A percentile compares a stretch with the other conserved stretches of the same genome.
Conservation (phyloP, 1,140 invertebrate species). For the Diabrotica undecimpunctata region DNA sequence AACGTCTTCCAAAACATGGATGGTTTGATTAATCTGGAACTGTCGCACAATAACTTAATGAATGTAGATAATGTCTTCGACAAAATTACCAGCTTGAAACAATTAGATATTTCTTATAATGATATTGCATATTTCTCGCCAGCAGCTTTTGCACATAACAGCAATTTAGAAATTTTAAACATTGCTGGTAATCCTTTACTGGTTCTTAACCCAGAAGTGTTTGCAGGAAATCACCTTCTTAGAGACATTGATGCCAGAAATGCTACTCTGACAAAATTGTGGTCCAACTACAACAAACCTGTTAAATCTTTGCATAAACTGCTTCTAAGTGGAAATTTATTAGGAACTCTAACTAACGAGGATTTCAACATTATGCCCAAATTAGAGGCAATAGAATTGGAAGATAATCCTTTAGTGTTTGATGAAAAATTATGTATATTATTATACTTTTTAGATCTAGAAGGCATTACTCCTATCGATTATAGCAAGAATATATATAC, state of each 20-base stretch:
- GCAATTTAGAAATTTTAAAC: conserved; percentile 60
- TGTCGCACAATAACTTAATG: conserved; percentile 34
- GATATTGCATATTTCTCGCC: conserved; percentile 45
- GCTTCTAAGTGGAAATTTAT: conserved; percentile 57
- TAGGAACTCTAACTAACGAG: conserved; percentile 52
- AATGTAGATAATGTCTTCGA: conserved; percentile 31
- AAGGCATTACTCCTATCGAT: conserved; percentile 47
- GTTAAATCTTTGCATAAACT: conserved; percentile 53
- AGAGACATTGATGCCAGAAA: conserved; percentile 62
- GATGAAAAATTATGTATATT: conserved; percentile 56
- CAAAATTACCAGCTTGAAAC: conserved; percentile 29
- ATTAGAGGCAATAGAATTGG: conserved; percentile 59
- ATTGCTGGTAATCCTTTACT: conserved; percentile 67
- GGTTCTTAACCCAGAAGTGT: conserved; percentile 61
- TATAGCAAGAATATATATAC: conserved; percentile 11
- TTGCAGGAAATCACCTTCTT: conserved; percentile 56
- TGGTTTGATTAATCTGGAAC: conserved; percentile 27
- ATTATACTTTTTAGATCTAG: conserved; percentile 55
- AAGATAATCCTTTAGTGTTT: conserved; percentile 62
- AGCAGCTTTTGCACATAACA: conserved; percentile 60
- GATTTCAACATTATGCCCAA: conserved; percentile 58
- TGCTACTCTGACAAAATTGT: conserved; percentile 59
- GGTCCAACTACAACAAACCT: conserved; percentile 53
- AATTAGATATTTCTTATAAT: conserved; percentile 37
- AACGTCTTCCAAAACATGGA: conserved; percentile 36